These are phyloP conservation scores for Zingel zingel DNA, from an alignment of 2,113 vertebrate species.

Conservation along the genomic window DNA sequence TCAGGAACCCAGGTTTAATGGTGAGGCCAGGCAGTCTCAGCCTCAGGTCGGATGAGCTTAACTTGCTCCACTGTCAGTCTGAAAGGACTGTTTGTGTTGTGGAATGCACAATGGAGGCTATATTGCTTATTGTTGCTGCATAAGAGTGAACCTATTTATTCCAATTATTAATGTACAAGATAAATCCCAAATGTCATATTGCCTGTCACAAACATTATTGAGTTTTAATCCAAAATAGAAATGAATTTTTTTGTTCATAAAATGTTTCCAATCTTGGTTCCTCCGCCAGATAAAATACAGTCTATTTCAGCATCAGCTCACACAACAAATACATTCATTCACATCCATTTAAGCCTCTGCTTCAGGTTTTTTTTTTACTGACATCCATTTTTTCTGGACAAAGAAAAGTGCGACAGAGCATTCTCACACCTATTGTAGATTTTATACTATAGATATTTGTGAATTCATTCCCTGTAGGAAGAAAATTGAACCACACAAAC, in stretches of 20 bases:
- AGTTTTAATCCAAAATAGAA: background rate
- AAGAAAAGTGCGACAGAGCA: slow-evolving; percentile 10
- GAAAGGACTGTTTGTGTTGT: slow-evolving; percentile 37
- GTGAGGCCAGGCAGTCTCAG: slow-evolving; percentile 12
- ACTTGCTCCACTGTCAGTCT: slow-evolving; percentile 21
- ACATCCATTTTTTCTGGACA: slow-evolving; percentile 38
- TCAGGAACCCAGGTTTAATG: background rate
- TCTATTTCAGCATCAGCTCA: slow-evolving; percentile 15
- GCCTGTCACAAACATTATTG: background rate
- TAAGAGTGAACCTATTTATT: background rate
- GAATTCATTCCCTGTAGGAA: slow-evolving; percentile 15
- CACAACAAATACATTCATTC: slow-evolving; percentile 30
- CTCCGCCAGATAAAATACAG: slow-evolving; percentile 13
- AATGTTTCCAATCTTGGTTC: background rate
- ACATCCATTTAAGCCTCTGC: slow-evolving; percentile 18
- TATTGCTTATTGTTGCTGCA: background rate
- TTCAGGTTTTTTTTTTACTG: background rate
- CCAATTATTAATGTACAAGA: background rate
- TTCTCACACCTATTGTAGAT: slow-evolving; percentile 1
- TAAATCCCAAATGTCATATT: background rate
- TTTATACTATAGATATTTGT: background rate
- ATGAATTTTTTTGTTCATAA: background rate
- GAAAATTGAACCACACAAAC: slow-evolving; percentile 7
- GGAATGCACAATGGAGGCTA: slow-evolving; percentile 9
- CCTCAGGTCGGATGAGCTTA: slow-evolving; percentile 14